Evolutionary conservation across 2,797 vertebrate genomes (phyloP).

Genomic region (Carcharodon carcharias): DNA sequence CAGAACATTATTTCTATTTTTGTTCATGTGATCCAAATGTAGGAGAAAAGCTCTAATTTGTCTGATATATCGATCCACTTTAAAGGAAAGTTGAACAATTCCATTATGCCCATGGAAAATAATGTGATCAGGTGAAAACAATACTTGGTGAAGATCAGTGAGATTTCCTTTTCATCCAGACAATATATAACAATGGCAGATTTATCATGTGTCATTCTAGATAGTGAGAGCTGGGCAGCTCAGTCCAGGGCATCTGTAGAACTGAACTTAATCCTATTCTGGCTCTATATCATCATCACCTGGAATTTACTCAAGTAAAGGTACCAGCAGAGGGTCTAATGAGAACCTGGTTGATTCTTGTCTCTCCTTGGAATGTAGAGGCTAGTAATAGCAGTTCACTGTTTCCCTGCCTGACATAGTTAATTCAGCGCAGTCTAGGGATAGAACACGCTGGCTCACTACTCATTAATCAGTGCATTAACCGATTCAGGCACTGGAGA

Average conservation of each 20-base stretch:
- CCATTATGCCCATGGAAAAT: neutral
- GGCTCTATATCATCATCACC: neutral
- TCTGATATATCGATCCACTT: neutral
- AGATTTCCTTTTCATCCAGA: neutral
- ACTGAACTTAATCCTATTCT: neutral
- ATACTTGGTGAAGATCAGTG: neutral
- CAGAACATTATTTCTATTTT: neutral
- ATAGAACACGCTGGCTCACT: neutral
- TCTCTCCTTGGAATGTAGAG: neutral
- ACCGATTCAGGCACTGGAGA: neutral
- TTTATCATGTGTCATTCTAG: too few relatives aligned
- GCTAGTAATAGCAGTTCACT: neutral
- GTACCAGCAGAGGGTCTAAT: neutral
- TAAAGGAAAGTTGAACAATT: neutral
- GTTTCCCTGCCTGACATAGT: neutral
- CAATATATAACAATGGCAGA: neutral
- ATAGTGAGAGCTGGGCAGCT: neutral
- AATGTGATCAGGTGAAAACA: neutral
- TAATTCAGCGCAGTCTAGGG: neutral
- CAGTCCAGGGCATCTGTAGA: neutral
- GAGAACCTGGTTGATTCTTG: neutral
- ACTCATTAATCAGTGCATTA: neutral
- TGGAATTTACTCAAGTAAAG: neutral
- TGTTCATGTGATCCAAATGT: neutral
- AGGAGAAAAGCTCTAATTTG: neutral